Percentiles rank a stretch among this genome's conserved stretches.
Evolutionary conservation across 64 coral and sea anemone species (phyloP).

Genomic region (Montipora cactus): DNA sequence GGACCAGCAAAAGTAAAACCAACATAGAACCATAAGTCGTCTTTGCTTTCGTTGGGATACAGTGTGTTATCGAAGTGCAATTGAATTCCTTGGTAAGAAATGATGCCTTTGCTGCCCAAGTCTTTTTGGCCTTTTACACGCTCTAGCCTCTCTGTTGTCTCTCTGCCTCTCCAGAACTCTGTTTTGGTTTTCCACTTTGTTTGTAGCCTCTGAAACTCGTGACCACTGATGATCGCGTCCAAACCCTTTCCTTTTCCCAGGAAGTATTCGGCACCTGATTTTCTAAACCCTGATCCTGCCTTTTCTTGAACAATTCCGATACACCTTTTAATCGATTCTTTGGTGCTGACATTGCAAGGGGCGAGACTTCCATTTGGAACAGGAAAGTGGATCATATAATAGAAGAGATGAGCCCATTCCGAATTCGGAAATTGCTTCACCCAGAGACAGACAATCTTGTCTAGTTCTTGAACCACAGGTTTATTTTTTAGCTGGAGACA

Average conservation of each 20-base stretch:
- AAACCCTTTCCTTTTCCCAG: conserved; percentile 66
- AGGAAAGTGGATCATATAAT: conserved; percentile 76
- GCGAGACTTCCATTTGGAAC: conserved; percentile 57
- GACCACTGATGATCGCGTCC: conserved; percentile 26
- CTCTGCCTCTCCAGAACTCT: conserved; percentile 66
- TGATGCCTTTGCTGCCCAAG: conserved; percentile 18
- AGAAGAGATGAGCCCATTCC: conserved; percentile 67
- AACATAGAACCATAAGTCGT: conserved; percentile 78
- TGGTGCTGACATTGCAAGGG: background rate
- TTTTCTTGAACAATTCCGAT: background rate
- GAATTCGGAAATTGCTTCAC: conserved; percentile 5
- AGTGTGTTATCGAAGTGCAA: conserved; percentile 51
- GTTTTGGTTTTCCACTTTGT: conserved; percentile 37
- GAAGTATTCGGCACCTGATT: conserved; percentile 72
- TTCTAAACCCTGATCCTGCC: background rate
- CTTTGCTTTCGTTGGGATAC: conserved; percentile 71
- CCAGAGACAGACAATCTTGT: background rate
- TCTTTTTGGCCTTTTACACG: conserved; percentile 58
- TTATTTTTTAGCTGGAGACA: conserved; percentile 15
- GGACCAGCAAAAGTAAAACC: conserved; percentile 72
- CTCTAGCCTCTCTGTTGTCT: conserved; percentile 13
- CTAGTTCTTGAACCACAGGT: conserved; percentile 7
- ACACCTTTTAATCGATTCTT: conserved; percentile 24
- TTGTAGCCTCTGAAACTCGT: conserved; percentile 25
- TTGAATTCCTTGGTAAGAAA: conserved; percentile 62